phyloP scores from a whole-genome alignment of 2,888 invertebrate genomes.

The Beris morrisii region DNA sequence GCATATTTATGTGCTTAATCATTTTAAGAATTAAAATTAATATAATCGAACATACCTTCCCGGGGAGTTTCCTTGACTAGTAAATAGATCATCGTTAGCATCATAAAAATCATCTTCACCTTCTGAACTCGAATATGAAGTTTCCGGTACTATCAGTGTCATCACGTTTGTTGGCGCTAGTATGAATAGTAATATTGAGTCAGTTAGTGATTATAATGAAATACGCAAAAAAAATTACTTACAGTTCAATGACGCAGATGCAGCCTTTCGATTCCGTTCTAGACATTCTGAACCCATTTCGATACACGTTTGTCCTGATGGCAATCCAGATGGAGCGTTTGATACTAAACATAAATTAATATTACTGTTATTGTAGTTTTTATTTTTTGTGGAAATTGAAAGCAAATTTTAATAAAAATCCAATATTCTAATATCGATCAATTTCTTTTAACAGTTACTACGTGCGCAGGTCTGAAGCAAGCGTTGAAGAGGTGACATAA shows the following conservation, averaged over 20 bases:
- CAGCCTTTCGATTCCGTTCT: conserved; percentile 55
- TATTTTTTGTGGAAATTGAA: no score
- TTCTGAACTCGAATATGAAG: conserved; percentile 97
- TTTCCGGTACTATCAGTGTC: conserved; percentile 73
- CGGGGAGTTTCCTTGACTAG: conserved; percentile 56
- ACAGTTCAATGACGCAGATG: conserved; percentile 42
- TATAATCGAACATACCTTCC: conserved; percentile 51
- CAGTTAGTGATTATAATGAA: background rate
- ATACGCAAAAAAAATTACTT: conserved; percentile 37
- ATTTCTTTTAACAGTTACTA: no score
- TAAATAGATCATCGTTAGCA: conserved; percentile 74
- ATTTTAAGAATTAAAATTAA: no score
- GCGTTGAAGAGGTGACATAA: no score
- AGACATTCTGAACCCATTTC: conserved; percentile 68
- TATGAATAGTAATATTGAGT: conserved; percentile 34
- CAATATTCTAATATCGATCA: no score
- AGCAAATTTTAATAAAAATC: no score
- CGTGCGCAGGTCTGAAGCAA: no score
- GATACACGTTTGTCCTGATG: conserved; percentile 60
- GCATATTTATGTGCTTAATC: no score
- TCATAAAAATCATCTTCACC: conserved; percentile 95
- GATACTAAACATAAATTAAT: no score
- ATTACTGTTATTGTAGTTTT: no score
- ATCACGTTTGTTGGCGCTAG: conserved; percentile 51
- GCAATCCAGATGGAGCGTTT: conserved; percentile 34